Percentiles rank a stretch among this genome's conserved stretches.
These are phyloP conservation scores for Zosterops japonicus DNA, from an alignment of 2,113 vertebrate genomes.

Conservation along the genomic window DNA sequence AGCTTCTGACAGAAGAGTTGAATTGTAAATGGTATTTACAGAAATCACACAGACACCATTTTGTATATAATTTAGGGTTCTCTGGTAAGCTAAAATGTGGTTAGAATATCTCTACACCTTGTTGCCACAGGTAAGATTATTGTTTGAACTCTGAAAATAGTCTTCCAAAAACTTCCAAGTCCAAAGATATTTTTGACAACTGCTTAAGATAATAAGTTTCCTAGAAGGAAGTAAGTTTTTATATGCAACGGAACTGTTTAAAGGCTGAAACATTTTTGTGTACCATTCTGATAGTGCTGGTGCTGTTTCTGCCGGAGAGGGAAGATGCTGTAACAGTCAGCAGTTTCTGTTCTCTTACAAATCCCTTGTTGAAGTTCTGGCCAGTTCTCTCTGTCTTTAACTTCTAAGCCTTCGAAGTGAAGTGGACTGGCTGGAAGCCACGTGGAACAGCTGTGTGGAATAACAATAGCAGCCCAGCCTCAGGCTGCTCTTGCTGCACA, in stretches of 20 bases:
- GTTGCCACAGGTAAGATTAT: neutral
- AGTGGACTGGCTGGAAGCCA: slow-evolving; percentile 34
- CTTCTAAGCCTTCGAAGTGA: neutral
- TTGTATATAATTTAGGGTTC: neutral
- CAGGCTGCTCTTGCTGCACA: neutral
- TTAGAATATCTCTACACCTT: neutral
- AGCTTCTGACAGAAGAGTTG: neutral
- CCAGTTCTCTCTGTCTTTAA: neutral
- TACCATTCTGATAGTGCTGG: neutral
- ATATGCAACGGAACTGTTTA: neutral
- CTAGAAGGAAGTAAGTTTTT: neutral
- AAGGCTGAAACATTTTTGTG: neutral
- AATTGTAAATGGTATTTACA: neutral
- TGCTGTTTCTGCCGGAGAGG: neutral
- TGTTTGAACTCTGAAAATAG: neutral
- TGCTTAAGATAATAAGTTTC: neutral
- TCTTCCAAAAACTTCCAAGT: neutral
- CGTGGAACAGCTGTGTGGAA: neutral
- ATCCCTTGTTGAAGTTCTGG: neutral
- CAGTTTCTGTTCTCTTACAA: neutral
- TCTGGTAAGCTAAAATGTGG: neutral
- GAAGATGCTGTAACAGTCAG: neutral
- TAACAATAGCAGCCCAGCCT: neutral
- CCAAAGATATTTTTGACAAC: neutral
- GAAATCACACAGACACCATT: neutral